Evolutionary conservation across 2,888 invertebrate species (phyloP), one percentile per base, ranked within the genome.

Genomic region (Scaptomyza cyrtandrae): DNA sequence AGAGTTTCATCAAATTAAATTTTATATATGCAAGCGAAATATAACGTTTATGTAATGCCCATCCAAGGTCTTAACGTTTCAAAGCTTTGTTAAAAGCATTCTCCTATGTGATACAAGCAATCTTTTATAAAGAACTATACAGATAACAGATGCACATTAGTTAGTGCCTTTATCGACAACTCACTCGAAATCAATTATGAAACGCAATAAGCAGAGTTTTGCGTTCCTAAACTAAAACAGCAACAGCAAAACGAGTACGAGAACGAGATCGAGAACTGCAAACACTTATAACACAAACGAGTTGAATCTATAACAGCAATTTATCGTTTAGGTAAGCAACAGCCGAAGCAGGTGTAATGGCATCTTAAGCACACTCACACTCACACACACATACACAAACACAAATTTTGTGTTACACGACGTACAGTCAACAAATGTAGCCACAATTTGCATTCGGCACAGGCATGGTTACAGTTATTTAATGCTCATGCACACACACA

Each of bases 391-490:
- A 58, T 55, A 57, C 43, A 35, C 19, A 29, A 41, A 53, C 37
- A 43, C 24, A 19, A 11, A 19, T 13, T 24, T 7, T 11, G 29
- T 39, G 3, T 14, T 39, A 39, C 7, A 39, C 39, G 39, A 39
- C 9, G 14, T 39, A 58, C 66, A 58, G 50, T 57, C 57, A 46
- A 55, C 33, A 56, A 71, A 68, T 46, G 53, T 55, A 69, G 67
- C 64, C 78, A 63, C 71, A 76, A 83, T 83, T 86, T 86, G 84
- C 80, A 86, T 86, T 80, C 70, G 71, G 60, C 61, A 57, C 49
- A 69, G 75, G 69, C 71, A 64, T 62, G 71, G 83, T 67, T 68
- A 78, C 78, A 86, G 83, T 86, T 83, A 86, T 80, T 81, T 81
- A 84, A 84, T 71, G 69, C 71, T 37, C 54, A 65, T 37, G 54